These are phyloP conservation scores for Tiaroga cobitis DNA, from an alignment of 2,797 vertebrate species.

Conservation along the genomic window DNA sequence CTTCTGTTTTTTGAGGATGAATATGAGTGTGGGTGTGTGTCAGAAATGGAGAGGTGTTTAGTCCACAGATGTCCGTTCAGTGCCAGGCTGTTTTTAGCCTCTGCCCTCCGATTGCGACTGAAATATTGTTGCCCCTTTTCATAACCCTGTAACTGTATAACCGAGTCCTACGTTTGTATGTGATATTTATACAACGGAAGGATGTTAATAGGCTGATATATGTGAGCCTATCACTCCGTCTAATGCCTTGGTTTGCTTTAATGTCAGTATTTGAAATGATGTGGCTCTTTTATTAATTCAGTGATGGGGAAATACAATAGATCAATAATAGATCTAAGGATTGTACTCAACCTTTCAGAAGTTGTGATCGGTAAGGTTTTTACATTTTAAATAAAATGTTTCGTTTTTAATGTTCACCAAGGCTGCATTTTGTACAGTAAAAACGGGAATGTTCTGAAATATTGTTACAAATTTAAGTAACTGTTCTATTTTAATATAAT, in stretches of 20 bases:
- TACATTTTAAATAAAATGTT: neutral
- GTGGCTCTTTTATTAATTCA: neutral
- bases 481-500: neutral
- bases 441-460: neutral
- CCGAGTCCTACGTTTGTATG: slow-evolving; percentile 1
- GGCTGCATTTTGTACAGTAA: neutral
- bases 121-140: slow-evolving; percentile 27
- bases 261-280: neutral
- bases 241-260: neutral
- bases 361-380: neutral
- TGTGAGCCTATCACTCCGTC: neutral
- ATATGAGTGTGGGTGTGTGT: neutral
- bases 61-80: slow-evolving; percentile 5
- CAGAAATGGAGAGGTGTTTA: slow-evolving; percentile 19
- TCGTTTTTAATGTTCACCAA: neutral
- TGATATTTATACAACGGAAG: slow-evolving; percentile 13
- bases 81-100: slow-evolving; percentile 45
- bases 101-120: slow-evolving; percentile 6
- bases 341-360: neutral
- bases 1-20: neutral
- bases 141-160: slow-evolving; percentile 34
- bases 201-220: neutral
- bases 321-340: neutral
- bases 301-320: neutral
- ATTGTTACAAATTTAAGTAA: neutral